These are phyloP conservation scores for Mesodorylaimus sp. DNA, from an alignment of 2,888 invertebrate species.

Conservation along the genomic window DNA sequence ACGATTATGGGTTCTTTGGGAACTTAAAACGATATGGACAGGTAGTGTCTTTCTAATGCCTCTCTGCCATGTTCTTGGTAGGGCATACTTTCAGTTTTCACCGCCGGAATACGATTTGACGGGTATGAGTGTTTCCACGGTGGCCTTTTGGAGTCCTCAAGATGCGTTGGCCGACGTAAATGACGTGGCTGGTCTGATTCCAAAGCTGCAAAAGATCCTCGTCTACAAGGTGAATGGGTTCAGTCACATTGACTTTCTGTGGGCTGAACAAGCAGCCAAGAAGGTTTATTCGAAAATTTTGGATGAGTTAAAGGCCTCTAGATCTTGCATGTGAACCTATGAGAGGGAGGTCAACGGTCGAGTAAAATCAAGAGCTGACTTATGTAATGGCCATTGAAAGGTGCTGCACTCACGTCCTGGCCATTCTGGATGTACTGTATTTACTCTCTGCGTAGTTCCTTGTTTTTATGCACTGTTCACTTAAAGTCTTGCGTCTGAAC, in stretches of 20 bases:
- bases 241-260: constrained; percentile 32
- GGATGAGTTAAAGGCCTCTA: constrained; percentile 14
- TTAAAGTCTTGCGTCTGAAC: too few species aligned
- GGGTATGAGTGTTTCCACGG: constrained; percentile 33
- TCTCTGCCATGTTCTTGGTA: not conserved
- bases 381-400: too few species aligned
- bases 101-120: constrained; percentile 29
- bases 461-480: too few species aligned
- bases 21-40: constrained; percentile 45
- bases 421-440: too few species aligned
- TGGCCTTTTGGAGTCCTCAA: constrained; percentile 48
- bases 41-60: constrained; percentile 4
- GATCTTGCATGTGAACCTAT: too few species aligned
- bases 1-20: constrained; percentile 46
- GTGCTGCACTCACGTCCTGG: too few species aligned
- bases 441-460: too few species aligned
- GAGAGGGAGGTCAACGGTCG: too few species aligned
- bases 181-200: constrained; percentile 4
- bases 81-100: constrained; percentile 23
- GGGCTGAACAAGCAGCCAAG: constrained; percentile 26
- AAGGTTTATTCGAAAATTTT: constrained; percentile 19
- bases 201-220: constrained; percentile 10
- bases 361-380: too few species aligned
- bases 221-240: constrained; percentile 17
- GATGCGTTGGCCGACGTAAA: constrained; percentile 49